Conservation (phyloP, 2,888 invertebrate genomes). For the Leptothorax acervorum region DNA sequence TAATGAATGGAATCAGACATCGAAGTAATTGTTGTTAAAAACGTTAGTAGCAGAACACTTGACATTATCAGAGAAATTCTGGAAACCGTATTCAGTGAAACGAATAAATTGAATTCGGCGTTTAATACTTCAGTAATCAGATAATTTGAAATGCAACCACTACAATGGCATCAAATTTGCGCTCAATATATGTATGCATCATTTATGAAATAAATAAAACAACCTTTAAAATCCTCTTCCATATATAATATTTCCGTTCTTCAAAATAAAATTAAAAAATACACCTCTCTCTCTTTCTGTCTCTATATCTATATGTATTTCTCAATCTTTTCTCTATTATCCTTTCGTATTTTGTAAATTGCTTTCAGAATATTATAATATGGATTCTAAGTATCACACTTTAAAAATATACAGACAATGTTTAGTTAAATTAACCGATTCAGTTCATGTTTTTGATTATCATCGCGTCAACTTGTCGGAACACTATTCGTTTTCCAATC, state of each 20-base stretch:
- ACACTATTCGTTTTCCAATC: conserved; percentile 6
- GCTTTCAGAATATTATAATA: neutral
- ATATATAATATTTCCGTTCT: neutral
- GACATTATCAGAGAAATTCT: conserved; percentile 40
- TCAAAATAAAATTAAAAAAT: neutral
- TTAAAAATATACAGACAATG: neutral
- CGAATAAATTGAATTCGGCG: conserved; percentile 32
- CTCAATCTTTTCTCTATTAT: neutral
- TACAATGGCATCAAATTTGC: neutral
- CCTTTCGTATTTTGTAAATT: neutral
- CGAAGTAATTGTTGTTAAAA: conserved; percentile 44
- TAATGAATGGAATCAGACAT: conserved; percentile 22
- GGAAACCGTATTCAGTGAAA: conserved; percentile 25
- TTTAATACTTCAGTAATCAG: conserved; percentile 46
- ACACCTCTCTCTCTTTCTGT: neutral
- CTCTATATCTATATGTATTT: neutral
- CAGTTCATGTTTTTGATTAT: neutral
- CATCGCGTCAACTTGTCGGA: neutral
- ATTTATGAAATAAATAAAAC: conserved; percentile 16
- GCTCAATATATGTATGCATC: neutral
- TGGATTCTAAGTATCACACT: neutral
- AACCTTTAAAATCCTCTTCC: neutral
- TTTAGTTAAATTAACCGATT: neutral
- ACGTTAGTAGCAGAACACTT: conserved; percentile 42
- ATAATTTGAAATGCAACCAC: conserved; percentile 35